Evolutionary conservation across 2,888 invertebrate genomes (phyloP).

Genomic region (Axea sp.): DNA sequence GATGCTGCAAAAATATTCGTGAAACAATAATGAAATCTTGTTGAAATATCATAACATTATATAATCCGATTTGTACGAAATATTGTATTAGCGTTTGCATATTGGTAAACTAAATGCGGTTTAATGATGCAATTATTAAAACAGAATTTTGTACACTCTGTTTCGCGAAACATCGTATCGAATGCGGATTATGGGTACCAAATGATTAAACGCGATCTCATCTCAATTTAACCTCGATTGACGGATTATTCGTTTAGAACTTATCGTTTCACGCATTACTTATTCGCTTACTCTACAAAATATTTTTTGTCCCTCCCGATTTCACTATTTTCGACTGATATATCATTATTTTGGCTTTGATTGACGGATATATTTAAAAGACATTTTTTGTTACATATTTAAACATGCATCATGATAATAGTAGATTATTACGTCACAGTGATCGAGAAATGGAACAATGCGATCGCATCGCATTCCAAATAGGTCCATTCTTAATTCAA

Average conservation of each 20-base stretch:
- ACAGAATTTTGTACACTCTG: slow-evolving; percentile 1
- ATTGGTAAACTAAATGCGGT: slow-evolving; percentile 4
- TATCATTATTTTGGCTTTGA: slow-evolving; percentile 29
- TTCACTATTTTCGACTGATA: slow-evolving; percentile 49
- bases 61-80: slow-evolving; percentile 23
- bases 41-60: slow-evolving; percentile 29
- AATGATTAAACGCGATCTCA: slow-evolving; percentile 20
- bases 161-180: slow-evolving; percentile 1
- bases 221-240: slow-evolving; percentile 23
- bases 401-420: slow-evolving; percentile 41
- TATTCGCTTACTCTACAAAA: slow-evolving; percentile 16
- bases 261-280: slow-evolving; percentile 15
- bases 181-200: neutral
- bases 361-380: slow-evolving; percentile 26
- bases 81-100: slow-evolving; percentile 31
- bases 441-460: slow-evolving; percentile 27
- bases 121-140: neutral
- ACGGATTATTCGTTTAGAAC: slow-evolving; percentile 14
- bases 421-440: slow-evolving; percentile 23
- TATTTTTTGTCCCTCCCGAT: slow-evolving; percentile 41
- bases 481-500: slow-evolving; percentile 20
- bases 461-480: slow-evolving; percentile 3
- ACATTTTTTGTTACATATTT: slow-evolving; percentile 23
- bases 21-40: slow-evolving; percentile 39
- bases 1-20: slow-evolving; percentile 38